phyloP scores from a whole-genome alignment of 2,797 vertebrate species.

The Enteromius trimaculatus region DNA sequence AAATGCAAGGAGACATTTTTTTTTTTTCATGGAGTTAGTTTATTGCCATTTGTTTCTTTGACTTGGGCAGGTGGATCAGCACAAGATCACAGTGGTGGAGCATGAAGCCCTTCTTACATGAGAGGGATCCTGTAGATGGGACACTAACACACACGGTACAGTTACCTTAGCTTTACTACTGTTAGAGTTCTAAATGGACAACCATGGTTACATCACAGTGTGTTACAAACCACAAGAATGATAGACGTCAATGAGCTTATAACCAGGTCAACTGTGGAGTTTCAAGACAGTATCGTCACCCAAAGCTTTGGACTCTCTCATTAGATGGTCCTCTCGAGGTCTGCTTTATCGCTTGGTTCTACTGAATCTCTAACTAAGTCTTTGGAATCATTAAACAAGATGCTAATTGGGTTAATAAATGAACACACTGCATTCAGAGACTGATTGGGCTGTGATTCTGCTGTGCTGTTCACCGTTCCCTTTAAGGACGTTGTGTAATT shows the following conservation, averaged over 20 bases:
- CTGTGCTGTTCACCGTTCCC: slow-evolving; percentile 5
- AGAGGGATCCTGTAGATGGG: slow-evolving; percentile 65
- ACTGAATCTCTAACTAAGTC: background rate
- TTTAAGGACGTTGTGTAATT: background rate
- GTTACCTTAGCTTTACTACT: slow-evolving; percentile 52
- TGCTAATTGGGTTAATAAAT: background rate
- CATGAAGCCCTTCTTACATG: slow-evolving; percentile 68
- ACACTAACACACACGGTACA: slow-evolving; percentile 58
- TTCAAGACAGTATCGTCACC: slow-evolving; percentile 64
- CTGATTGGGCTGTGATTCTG: background rate
- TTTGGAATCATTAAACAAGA: background rate
- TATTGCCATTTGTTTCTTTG: slow-evolving; percentile 77
- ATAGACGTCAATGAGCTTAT: slow-evolving; percentile 52
- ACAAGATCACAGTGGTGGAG: slow-evolving; percentile 76
- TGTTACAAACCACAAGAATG: slow-evolving; percentile 67
- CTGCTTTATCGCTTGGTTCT: background rate
- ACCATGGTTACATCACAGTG: slow-evolving; percentile 64
- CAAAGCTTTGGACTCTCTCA: slow-evolving; percentile 42
- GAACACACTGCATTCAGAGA: background rate
- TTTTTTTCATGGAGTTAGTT: slow-evolving; percentile 71
- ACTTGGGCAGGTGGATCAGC: slow-evolving; percentile 64
- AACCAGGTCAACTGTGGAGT: slow-evolving; percentile 49
- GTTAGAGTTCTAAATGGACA: slow-evolving; percentile 53
- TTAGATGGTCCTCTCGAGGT: background rate
- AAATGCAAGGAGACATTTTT: background rate